Base-by-base conservation (phyloP, 2,797 vertebrate species). In the Arrhamphus sclerolepis region DNA sequence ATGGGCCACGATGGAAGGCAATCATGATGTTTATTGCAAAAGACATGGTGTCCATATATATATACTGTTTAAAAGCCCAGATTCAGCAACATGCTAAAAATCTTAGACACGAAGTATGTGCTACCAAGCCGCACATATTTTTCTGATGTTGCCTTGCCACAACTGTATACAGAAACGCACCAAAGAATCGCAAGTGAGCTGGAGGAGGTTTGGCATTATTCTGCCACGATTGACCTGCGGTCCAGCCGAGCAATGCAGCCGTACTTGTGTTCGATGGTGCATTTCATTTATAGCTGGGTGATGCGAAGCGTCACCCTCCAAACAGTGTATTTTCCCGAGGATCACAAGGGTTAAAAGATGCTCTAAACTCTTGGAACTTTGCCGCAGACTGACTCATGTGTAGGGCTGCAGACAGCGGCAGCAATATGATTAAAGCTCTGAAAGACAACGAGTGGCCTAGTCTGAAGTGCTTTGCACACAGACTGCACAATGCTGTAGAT, bases 391-490 rank as follows among this genome's bases (percentile, higher is more conserved):
- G 29, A 7, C 50, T 21, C 11, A 7, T 17, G 19, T 39, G 31
- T 19, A 39, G 38, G 50, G 39, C 50, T 7, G 39, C 6, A 7
- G 31, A 52, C 28, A 52, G 49, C n/a, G 6, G 49, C 18, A 48
- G 16, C 13, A 47, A 26, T 4, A 48, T 48, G 4, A 44, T 44
- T 5, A 21, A 21, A 48, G 24, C 46, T n/a, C 16, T 28, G 22
- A 48, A 28, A 48, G 22, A 28, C 22, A n/a, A 17, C 4, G 14
- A n/a, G 21, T 28, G 11, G 24, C 46, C 46, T 6, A 48, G 16
- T 24, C 22, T 48, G 5, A 16, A 48, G 7, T 48, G 46, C 22
- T 48, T 48, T 48, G 46, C 22, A 24, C 46, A 28, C 24, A 48
- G 17, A 48, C 16, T 48, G 7, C 6, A 44, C 18, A 9, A 20